A percentile compares a stretch with the other conserved stretches of the same genome.
phyloP scores from a whole-genome alignment of 2,797 vertebrate species.

The Sebastes trivittatus region DNA sequence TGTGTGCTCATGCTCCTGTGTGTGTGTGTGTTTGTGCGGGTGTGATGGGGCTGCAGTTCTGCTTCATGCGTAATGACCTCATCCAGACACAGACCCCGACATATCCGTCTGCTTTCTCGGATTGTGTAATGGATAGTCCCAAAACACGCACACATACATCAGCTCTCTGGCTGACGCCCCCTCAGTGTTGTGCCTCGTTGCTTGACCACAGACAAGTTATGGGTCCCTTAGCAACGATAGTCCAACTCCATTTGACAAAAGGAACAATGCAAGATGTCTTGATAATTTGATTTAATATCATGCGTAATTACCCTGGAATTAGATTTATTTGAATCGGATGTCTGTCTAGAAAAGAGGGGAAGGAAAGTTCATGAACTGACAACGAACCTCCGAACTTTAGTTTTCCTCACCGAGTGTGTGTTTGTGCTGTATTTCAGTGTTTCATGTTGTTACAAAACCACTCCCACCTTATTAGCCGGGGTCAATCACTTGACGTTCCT shows the following conservation, averaged over 20 bases:
- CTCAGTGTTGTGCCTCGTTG: slow-evolving; percentile 30
- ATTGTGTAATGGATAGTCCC: slow-evolving; percentile 70
- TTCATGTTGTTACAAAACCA: slow-evolving; percentile 11
- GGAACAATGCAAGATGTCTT: slow-evolving; percentile 11
- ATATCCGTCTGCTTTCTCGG: slow-evolving; percentile 68
- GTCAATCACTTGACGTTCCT: slow-evolving; percentile 33
- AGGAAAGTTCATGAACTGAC: slow-evolving; percentile 43
- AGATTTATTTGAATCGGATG: slow-evolving; percentile 8
- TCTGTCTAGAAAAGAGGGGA: not conserved
- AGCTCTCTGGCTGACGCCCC: slow-evolving; percentile 40
- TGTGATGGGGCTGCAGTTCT: slow-evolving; percentile 51
- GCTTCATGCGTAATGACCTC: slow-evolving; percentile 68
- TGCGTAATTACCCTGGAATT: not conserved
- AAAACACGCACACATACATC: slow-evolving; percentile 13
- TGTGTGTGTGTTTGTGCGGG: slow-evolving; percentile 1
- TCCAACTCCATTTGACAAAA: slow-evolving; percentile 8
- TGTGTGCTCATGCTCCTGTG: slow-evolving; percentile 9
- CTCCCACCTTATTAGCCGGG: slow-evolving; percentile 28
- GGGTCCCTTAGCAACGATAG: slow-evolving; percentile 15
- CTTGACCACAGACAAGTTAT: slow-evolving; percentile 30
- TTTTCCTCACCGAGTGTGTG: not conserved
- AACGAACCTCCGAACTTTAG: slow-evolving; percentile 23
- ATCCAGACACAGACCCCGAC: slow-evolving; percentile 65
- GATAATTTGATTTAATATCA: slow-evolving; percentile 30
- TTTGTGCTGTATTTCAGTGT: not conserved